Percentiles rank a stretch among this genome's conserved stretches.
Conservation (phyloP, 2,797 vertebrate genomes). For the Caiman crocodilus region DNA sequence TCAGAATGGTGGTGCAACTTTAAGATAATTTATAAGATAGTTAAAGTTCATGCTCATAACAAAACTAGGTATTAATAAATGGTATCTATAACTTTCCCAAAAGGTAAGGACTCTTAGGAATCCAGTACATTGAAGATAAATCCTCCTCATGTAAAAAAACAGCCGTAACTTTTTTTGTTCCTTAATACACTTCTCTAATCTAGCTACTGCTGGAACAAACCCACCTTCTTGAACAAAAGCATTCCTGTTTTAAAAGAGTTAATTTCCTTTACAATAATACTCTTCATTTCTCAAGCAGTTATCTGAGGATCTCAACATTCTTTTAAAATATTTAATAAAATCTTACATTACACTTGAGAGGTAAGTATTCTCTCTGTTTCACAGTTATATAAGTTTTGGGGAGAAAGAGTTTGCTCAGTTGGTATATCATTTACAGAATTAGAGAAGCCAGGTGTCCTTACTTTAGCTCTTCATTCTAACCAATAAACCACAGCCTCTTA, state of each 20-base stretch:
- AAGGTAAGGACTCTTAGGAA: constrained; percentile 48
- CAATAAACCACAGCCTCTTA: not conserved
- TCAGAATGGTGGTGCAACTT: constrained; percentile 50
- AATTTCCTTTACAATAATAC: constrained; percentile 59
- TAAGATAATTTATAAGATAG: constrained; percentile 73
- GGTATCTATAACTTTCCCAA: constrained; percentile 56
- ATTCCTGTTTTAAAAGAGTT: constrained; percentile 57
- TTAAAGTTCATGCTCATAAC: constrained; percentile 73
- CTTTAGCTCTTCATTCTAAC: not conserved
- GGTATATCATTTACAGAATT: not conserved
- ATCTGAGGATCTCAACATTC: not conserved
- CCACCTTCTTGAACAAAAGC: constrained; percentile 43
- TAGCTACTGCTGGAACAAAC: constrained; percentile 37
- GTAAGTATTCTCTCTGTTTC: constrained; percentile 10
- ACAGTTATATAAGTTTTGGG: not conserved
- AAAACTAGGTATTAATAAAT: constrained; percentile 67
- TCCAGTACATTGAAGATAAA: constrained; percentile 58
- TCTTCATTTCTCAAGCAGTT: constrained; percentile 39
- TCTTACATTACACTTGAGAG: not conserved
- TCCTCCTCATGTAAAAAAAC: constrained; percentile 49
- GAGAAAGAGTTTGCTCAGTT: not conserved
- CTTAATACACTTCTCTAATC: constrained; percentile 62
- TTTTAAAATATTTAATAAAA: constrained; percentile 58
- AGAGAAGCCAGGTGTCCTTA: not conserved
- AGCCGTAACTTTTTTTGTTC: constrained; percentile 27